Base-by-base conservation (phyloP, 2,113 vertebrate species). In the Myiopsitta monachus region DNA sequence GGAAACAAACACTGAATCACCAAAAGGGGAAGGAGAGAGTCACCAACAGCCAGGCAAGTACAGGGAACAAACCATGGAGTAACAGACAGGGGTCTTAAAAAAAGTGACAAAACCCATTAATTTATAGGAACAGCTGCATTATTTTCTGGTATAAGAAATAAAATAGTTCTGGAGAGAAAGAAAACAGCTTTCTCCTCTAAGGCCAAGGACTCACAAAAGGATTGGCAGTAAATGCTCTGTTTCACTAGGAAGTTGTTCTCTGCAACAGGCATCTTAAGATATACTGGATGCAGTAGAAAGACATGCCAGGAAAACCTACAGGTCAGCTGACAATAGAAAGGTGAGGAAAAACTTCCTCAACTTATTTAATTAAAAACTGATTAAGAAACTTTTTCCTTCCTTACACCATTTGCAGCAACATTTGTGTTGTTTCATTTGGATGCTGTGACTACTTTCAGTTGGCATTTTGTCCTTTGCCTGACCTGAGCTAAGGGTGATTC, bases 401-500 rank as follows among this genome's bases (percentile, higher is more conserved):
- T 87, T 49, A 30, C n/a, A 69, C 3, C 17, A 5, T 66, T 73
- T 76, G 46, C 19, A 61, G 67, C 63, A 80, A 41, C 8, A 11
- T 5, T 61, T 38, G 27, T 28, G 39, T 21, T 52, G 39, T 47
- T 79, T 27, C 6, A 0, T 66, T 69, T 41, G 54, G 63, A 57
- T 3, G 5, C 59, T 33, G 46, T 26, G 54, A 76, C 39, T 74
- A 44, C 90, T n/a, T 83, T 38, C 54, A 77, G 54, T 11, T 31
- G 46, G n/a, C 79, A 46, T 66, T 90, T 26, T 74, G 63, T 80
- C 88, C 83, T 70, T 52, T 62, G 59, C 46, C 72, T 86, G 94
- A 95, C 88, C 86, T 47, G 72, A 86, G 79, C 75, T 62, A 46
- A 73, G 47, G 83, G 54, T 57, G 67, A 90, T 80, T 90, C 92